These are phyloP conservation scores for Cebus imitator DNA, from an alignment of 2,113 vertebrate species.

Conservation along the genomic window DNA sequence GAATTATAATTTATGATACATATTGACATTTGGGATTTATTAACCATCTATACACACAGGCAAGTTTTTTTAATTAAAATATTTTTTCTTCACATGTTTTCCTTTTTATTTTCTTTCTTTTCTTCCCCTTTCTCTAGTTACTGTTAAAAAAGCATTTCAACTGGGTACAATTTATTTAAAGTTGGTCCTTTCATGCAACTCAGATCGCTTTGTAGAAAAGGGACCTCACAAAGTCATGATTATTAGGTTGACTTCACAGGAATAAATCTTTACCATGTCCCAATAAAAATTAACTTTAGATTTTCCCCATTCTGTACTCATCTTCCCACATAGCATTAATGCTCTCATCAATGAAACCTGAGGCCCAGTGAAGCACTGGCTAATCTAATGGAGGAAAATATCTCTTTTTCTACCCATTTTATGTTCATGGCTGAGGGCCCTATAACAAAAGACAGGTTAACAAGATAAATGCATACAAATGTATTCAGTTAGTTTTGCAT, in stretches of 20 bases:
- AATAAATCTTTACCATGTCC: neutral
- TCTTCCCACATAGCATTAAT: neutral
- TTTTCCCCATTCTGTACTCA: neutral
- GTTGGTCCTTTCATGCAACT: neutral
- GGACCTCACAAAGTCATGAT: neutral
- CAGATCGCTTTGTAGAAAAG: neutral
- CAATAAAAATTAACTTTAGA: neutral
- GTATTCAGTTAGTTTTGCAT: neutral
- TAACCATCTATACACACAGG: neutral
- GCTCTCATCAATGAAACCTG: neutral
- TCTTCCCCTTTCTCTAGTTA: neutral
- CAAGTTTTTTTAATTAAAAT: neutral
- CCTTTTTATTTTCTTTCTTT: neutral
- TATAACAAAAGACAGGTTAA: neutral
- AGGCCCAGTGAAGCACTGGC: neutral
- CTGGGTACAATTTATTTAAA: neutral
- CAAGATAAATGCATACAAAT: neutral
- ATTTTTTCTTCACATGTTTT: neutral
- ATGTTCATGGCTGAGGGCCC: neutral
- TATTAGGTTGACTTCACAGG: neutral
- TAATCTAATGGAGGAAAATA: neutral
- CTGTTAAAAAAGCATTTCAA: neutral
- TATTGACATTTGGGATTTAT: neutral
- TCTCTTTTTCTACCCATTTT: neutral
- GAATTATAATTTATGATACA: constrained; percentile 19